These are phyloP conservation scores for Pycnonotus jocosus DNA, from an alignment of 2,113 vertebrate genomes.

Conservation along the genomic window DNA sequence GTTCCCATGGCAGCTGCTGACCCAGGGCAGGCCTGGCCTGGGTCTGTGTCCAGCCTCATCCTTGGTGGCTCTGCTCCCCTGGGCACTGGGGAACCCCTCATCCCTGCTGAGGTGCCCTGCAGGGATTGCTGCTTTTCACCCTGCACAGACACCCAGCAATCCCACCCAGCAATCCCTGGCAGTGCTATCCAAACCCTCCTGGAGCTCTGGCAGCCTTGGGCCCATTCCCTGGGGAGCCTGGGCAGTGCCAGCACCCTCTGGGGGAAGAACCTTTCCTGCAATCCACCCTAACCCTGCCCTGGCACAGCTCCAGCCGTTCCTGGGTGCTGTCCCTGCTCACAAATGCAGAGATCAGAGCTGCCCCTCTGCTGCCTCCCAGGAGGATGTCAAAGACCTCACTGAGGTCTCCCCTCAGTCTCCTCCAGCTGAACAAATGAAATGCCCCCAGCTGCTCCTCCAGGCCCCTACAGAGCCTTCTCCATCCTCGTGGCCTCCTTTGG, in stretches of 20 bases:
- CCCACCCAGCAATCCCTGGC: neutral
- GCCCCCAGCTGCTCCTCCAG: neutral
- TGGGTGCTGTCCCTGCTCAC: neutral
- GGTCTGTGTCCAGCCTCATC: neutral
- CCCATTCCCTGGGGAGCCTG: neutral
- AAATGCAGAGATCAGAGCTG: neutral
- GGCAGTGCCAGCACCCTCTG: neutral
- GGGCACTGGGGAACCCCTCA: neutral
- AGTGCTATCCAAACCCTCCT: fast-evolving
- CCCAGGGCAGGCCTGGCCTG: neutral
- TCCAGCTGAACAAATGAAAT: neutral
- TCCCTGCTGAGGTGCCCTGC: neutral
- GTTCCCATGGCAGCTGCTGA: neutral
- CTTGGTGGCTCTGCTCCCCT: neutral
- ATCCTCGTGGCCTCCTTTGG: neutral
- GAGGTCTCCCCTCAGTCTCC: neutral
- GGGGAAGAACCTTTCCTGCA: neutral
- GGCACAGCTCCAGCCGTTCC: fast-evolving
- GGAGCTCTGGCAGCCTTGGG: neutral
- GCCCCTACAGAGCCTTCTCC: neutral
- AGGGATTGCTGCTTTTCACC: neutral
- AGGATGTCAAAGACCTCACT: neutral
- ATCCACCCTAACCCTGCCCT: fast-evolving
- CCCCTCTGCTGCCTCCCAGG: neutral
- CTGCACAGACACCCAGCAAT: fast-evolving